These are phyloP conservation scores for Columba livia DNA, from an alignment of 2,113 vertebrate species.

Conservation along the genomic window DNA sequence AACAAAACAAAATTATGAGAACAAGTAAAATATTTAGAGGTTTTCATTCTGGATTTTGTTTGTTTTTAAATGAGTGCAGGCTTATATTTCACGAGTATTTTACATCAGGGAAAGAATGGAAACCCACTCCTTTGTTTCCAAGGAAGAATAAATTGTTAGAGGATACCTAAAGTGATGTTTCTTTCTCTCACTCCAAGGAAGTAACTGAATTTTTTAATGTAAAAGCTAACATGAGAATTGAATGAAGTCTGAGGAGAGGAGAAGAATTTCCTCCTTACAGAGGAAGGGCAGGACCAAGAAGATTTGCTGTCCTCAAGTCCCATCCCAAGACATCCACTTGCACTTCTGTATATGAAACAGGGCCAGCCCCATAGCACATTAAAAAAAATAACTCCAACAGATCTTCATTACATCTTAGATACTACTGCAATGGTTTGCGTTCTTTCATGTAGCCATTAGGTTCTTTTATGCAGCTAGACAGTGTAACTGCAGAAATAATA, in stretches of 20 bases:
- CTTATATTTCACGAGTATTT: background rate
- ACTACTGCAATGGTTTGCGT: background rate
- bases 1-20: background rate
- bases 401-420: background rate
- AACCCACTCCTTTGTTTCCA: background rate
- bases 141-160: background rate
- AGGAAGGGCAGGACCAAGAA: background rate
- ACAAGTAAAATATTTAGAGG: background rate
- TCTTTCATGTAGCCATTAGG: background rate
- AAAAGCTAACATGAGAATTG: background rate
- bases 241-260: background rate
- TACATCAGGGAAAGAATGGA: background rate
- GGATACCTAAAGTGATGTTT: background rate
- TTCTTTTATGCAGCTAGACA: background rate
- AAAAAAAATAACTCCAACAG: background rate
- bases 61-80: fast-evolving
- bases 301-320: background rate
- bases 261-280: background rate
- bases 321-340: background rate
- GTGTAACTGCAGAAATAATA: background rate
- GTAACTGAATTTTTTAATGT: background rate
- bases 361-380: background rate
- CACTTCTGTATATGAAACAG: background rate
- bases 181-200: background rate
- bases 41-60: background rate